phyloP scores from a whole-genome alignment of 2,888 invertebrate genomes.

The Lathronympha strigana region DNA sequence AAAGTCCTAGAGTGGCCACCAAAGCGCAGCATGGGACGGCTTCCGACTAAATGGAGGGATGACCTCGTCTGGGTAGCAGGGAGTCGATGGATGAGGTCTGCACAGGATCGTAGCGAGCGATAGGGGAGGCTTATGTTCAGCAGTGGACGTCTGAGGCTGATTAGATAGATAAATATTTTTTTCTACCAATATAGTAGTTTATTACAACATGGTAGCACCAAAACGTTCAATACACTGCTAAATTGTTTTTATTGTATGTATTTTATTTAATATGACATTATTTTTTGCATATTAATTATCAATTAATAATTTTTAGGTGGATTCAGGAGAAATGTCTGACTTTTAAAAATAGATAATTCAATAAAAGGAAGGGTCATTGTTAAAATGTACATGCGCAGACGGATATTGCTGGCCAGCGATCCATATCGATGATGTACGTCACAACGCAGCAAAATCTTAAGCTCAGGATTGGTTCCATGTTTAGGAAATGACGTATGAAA shows the following conservation, averaged over 20 bases:
- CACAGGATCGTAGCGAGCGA: too few species aligned
- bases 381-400: constrained; percentile 72
- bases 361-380: constrained; percentile 57
- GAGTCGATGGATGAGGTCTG: too few species aligned
- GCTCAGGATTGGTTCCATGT: constrained; percentile 82
- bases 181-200: constrained; percentile 16
- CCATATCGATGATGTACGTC: constrained; percentile 84
- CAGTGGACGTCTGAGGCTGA: too few species aligned
- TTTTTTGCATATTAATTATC: not conserved
- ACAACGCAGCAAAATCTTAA: constrained; percentile 72
- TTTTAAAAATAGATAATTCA: not conserved
- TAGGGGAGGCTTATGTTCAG: too few species aligned
- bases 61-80: too few species aligned
- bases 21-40: too few species aligned
- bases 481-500: constrained; percentile 74
- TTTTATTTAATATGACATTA: too few species aligned
- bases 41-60: too few species aligned
- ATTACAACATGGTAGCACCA: constrained; percentile 17
- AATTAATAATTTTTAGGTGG: not conserved
- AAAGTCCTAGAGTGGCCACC: too few species aligned
- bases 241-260: not conserved
- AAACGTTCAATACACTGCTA: not conserved
- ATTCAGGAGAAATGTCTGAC: not conserved
- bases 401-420: constrained; percentile 78
- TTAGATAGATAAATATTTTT: too few species aligned